phyloP scores from a whole-genome alignment of 2,113 vertebrate genomes.

The Ictidomys tridecemlineatus region DNA sequence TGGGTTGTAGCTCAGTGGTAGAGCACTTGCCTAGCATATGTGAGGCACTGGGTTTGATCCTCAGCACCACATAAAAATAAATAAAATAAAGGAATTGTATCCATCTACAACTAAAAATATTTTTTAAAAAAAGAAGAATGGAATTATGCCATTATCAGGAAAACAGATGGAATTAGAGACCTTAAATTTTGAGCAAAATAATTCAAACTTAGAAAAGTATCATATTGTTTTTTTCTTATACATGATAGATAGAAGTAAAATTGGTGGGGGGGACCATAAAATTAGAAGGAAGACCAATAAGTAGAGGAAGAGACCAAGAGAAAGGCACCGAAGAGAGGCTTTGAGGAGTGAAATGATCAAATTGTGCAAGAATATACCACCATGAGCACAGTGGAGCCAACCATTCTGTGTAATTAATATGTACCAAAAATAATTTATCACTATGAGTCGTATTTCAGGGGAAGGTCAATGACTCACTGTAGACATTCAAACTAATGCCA shows the following conservation, averaged over 20 bases:
- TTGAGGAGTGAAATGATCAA: background rate
- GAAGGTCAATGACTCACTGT: background rate
- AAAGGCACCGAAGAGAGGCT: background rate
- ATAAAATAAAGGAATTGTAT: too few relatives aligned
- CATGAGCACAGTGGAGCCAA: background rate
- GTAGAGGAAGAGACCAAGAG: background rate
- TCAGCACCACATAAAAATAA: too few relatives aligned
- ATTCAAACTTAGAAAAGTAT: background rate
- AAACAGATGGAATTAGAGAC: background rate
- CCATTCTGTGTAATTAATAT: background rate
- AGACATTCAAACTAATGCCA: background rate
- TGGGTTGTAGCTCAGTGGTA: too few relatives aligned
- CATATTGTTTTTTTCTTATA: background rate
- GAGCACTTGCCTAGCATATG: too few relatives aligned
- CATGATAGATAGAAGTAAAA: background rate
- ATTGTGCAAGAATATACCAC: background rate
- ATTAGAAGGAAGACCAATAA: background rate
- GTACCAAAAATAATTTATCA: background rate
- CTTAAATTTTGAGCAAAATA: background rate
- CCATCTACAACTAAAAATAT: too few relatives aligned
- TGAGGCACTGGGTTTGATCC: too few relatives aligned
- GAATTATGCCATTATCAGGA: background rate
- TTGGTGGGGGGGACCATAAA: background rate
- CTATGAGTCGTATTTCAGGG: background rate
- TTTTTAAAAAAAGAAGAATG: background rate